Conservation (phyloP, 2,113 vertebrate genomes). For the Perca schrenkii region DNA sequence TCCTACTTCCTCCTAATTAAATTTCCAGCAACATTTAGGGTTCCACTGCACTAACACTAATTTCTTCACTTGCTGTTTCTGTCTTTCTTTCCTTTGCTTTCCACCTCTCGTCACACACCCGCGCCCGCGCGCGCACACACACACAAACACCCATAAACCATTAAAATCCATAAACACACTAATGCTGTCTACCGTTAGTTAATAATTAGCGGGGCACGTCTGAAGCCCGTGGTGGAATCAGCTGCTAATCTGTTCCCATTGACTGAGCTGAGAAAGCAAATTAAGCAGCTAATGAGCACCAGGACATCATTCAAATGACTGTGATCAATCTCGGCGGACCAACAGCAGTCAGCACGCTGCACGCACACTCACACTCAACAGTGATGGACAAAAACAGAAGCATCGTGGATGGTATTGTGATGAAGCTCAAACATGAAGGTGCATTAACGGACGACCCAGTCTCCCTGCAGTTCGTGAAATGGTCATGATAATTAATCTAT, state of each 20-base stretch:
- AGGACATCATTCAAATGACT: slow-evolving; percentile 59
- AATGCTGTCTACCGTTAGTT: neutral
- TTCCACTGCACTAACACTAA: neutral
- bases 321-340: slow-evolving; percentile 49
- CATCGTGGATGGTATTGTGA: neutral
- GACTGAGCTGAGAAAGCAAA: slow-evolving; percentile 56
- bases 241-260: slow-evolving; percentile 65
- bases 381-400: neutral
- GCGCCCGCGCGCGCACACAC: slow-evolving; percentile 17
- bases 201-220: slow-evolving; percentile 52
- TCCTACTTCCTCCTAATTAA: slow-evolving; percentile 7
- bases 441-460: neutral
- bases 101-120: neutral
- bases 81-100: neutral
- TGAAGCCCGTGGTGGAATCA: slow-evolving; percentile 35
- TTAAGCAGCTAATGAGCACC: slow-evolving; percentile 59
- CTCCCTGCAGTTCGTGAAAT: too few species aligned
- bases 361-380: neutral
- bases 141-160: neutral
- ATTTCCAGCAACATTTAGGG: slow-evolving; percentile 25
- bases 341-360: neutral
- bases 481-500: too few species aligned
- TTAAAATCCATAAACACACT: neutral
- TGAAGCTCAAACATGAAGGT: too few species aligned
- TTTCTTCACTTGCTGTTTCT: slow-evolving; percentile 7